Percentiles rank a stretch among this genome's conserved stretches.
Evolutionary conservation across 2,797 vertebrate species (phyloP).

Genomic region (Parambassis ranga): DNA sequence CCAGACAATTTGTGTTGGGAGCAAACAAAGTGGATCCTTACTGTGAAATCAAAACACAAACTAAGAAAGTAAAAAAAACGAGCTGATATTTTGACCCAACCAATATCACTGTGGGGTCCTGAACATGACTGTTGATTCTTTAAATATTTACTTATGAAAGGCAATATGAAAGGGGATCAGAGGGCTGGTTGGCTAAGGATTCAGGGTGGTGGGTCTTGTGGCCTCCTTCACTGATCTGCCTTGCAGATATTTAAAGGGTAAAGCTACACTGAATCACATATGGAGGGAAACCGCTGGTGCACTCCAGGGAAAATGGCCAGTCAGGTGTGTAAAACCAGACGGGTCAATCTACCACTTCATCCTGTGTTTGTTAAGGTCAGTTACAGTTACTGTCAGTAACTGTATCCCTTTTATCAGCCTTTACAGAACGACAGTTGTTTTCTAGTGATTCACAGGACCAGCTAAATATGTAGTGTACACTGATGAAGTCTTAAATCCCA

Average conservation of each 20-base stretch:
- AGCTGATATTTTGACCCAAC: conserved; percentile 32
- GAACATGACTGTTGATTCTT: conserved; percentile 45
- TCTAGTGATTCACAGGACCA: too few species aligned
- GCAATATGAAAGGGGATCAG: conserved; percentile 33
- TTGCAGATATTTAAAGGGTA: neutral
- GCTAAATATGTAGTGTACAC: too few species aligned
- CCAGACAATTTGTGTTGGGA: conserved; percentile 8
- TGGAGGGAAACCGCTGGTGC: neutral
- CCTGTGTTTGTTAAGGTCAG: too few species aligned
- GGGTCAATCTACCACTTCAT: too few species aligned
- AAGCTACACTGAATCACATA: neutral
- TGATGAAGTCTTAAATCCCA: too few species aligned
- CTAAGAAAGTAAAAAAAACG: conserved; percentile 47
- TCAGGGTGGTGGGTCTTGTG: neutral
- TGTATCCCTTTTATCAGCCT: too few species aligned
- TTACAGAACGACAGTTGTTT: too few species aligned
- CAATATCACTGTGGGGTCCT: conserved; percentile 33
- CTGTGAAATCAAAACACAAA: conserved; percentile 51
- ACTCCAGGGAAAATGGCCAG: neutral
- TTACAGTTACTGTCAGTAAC: too few species aligned
- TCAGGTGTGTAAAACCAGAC: neutral
- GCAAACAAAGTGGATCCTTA: conserved; percentile 24
- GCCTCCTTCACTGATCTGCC: neutral
- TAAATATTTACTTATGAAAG: conserved; percentile 53
- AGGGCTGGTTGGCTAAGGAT: neutral